Percentiles rank a stretch among this genome's conserved stretches.
These are phyloP conservation scores for Drosophila baimaii DNA, from an alignment of 1,140 invertebrate genomes.

Conservation along the genomic window DNA sequence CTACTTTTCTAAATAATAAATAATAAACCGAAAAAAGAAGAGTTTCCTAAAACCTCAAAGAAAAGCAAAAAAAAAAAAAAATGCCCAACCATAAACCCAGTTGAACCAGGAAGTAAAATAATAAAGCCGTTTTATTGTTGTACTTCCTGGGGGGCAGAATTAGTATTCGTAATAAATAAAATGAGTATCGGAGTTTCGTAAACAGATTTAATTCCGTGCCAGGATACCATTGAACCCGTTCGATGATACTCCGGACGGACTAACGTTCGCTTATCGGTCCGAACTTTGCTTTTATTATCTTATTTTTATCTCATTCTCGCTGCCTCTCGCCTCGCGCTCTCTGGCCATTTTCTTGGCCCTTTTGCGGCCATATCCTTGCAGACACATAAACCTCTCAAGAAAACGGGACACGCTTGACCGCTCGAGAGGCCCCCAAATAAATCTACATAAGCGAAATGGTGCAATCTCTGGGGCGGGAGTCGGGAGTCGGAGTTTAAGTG, in stretches of 20 bases:
- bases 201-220: constrained; percentile 33
- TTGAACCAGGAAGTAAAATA: constrained; percentile 31
- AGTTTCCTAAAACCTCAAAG: background rate
- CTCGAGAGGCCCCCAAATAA: constrained; percentile 50
- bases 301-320: constrained; percentile 13
- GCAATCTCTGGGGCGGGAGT: constrained; percentile 9
- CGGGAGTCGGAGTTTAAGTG: constrained; percentile 59
- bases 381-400: constrained; percentile 46
- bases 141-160: constrained; percentile 22
- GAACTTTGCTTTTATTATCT: constrained; percentile 36
- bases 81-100: constrained; percentile 5
- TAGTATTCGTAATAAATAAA: constrained; percentile 27
- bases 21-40: too few species aligned
- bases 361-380: constrained; percentile 16
- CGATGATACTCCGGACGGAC: constrained; percentile 10
- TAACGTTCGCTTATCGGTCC: constrained; percentile 22
- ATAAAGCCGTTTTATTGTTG: constrained; percentile 37
- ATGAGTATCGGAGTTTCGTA: constrained; percentile 19
- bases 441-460: constrained; percentile 70
- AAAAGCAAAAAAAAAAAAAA: background rate
- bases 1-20: too few species aligned
- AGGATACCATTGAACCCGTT: constrained; percentile 29
- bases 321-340: background rate
- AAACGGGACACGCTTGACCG: constrained; percentile 61
- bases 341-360: background rate